Evolutionary conservation across 2,113 vertebrate genomes (phyloP).

Genomic region (Stegastes partitus): DNA sequence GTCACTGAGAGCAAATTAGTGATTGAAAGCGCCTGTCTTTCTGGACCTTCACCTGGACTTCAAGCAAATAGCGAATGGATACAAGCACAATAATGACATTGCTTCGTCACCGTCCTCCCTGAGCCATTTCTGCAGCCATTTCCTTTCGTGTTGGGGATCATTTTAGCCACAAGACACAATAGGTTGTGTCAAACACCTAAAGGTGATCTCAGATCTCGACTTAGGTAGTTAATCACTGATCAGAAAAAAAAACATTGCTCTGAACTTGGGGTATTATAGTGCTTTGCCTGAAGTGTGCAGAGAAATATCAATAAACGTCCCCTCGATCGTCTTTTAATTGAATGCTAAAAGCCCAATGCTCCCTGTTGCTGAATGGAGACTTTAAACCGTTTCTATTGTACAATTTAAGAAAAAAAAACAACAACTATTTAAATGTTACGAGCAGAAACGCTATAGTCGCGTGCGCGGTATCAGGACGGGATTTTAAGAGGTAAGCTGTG

Average conservation of each 20-base stretch:
- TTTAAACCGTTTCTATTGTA: slow-evolving; percentile 30
- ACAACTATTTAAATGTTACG: slow-evolving; percentile 17
- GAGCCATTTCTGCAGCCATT: slow-evolving; percentile 63
- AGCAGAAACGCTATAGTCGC: neutral
- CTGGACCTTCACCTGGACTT: slow-evolving; percentile 43
- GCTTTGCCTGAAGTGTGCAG: slow-evolving; percentile 67
- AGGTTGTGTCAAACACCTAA: slow-evolving; percentile 59
- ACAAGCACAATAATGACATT: slow-evolving; percentile 60
- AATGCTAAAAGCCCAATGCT: slow-evolving; percentile 58
- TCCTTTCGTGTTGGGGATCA: slow-evolving; percentile 54
- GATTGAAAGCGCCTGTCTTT: slow-evolving; percentile 52
- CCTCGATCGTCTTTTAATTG: slow-evolving; percentile 74
- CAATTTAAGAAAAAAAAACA: slow-evolving; percentile 7
- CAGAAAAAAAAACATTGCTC: slow-evolving; percentile 69
- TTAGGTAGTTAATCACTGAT: slow-evolving; percentile 81
- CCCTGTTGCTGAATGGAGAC: slow-evolving; percentile 16
- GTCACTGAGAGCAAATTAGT: slow-evolving; percentile 59
- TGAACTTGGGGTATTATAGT: slow-evolving; percentile 68
- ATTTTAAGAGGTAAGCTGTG: slow-evolving; percentile 52
- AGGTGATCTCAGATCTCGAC: slow-evolving; percentile 75
- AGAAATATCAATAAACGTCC: slow-evolving; percentile 81
- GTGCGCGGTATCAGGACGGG: slow-evolving; percentile 12
- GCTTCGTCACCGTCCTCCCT: slow-evolving; percentile 63
- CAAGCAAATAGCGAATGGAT: slow-evolving; percentile 52
- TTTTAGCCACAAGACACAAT: slow-evolving; percentile 65